Evolutionary conservation across 1,140 invertebrate genomes (phyloP), one percentile per base, ranked within the genome.

Genomic region (Aporrectodea caliginosa): DNA sequence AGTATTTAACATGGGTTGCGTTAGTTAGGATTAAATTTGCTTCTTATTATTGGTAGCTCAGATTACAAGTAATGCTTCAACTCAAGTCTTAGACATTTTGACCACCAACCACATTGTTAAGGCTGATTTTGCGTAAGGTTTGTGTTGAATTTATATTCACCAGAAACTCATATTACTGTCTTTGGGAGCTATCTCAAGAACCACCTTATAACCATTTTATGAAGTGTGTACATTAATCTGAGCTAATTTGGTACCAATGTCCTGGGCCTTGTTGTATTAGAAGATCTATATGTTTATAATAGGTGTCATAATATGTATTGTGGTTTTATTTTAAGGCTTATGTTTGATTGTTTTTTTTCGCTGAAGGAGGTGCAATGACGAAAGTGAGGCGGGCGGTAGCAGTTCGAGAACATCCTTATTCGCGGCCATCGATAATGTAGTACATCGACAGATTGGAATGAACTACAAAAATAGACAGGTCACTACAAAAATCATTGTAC

Each of bases 361-460:
- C 22, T 31, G 31, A 32, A 32, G 31, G 1, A 14, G 2, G 30
- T 32, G 73, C 30, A 31, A 74, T 32, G 73, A 74, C 35, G 2
- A 30, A 74, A 74, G 27, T 74, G 33, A 30, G 73, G 27, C 29
- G 73, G 33, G 27, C 73, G 29, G 29, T 74, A 22, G 22, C 73
- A 0, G 30, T 74, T 1, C 31, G 73, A n/a, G 73, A 74, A 33
- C 73, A 74, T 74, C 73, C 73, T 0, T 74, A 74, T 22, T 32
- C 73, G 0, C 29, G 73, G 33, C n/a, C n/a, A n/a, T n/a, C n/a
- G n/a, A n/a, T n/a, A n/a, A n/a, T n/a, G n/a, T n/a, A n/a, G n/a
- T n/a, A n/a, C n/a, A n/a, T n/a, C n/a, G n/a, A n/a, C n/a, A n/a
- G n/a, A n/a, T n/a, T n/a, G n/a, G n/a, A n/a, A n/a, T n/a, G n/a